Percentiles rank a stretch among this genome's conserved stretches.
Evolutionary conservation across 2,113 vertebrate species (phyloP).

Genomic region (Myocastor coypus): DNA sequence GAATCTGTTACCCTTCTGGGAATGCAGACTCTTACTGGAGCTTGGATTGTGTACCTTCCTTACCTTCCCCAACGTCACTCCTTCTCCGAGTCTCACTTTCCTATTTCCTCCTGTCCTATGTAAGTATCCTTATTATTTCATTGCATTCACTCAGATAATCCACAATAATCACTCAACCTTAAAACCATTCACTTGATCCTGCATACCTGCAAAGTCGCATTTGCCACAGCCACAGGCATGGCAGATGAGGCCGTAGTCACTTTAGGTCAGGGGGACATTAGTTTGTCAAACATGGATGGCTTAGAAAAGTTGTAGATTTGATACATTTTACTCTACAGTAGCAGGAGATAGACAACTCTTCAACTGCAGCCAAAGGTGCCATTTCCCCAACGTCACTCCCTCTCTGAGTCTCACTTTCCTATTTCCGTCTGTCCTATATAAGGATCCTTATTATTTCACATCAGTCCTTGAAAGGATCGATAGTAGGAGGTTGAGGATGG

Average conservation of each 20-base stretch:
- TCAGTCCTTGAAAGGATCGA: constrained; percentile 30
- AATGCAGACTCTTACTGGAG: background rate
- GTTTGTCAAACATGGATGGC: background rate
- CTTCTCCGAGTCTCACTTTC: background rate
- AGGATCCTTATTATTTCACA: no score
- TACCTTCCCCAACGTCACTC: background rate
- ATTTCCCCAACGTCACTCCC: no score
- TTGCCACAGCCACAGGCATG: background rate
- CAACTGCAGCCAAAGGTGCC: background rate
- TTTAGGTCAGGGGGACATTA: background rate
- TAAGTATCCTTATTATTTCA: background rate
- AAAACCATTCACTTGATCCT: background rate
- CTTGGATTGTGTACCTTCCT: background rate
- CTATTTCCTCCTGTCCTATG: background rate
- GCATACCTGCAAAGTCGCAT: background rate
- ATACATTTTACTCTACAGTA: background rate
- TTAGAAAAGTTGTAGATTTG: background rate
- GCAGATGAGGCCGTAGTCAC: background rate
- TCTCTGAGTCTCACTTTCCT: no score
- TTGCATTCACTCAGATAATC: background rate
- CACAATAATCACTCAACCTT: background rate
- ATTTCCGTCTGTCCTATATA: no score
- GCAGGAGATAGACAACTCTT: background rate
- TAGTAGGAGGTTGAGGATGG: background rate
- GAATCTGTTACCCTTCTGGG: background rate